Evolutionary conservation across 2,113 vertebrate genomes (phyloP).

Genomic region (Archilochus colubris): DNA sequence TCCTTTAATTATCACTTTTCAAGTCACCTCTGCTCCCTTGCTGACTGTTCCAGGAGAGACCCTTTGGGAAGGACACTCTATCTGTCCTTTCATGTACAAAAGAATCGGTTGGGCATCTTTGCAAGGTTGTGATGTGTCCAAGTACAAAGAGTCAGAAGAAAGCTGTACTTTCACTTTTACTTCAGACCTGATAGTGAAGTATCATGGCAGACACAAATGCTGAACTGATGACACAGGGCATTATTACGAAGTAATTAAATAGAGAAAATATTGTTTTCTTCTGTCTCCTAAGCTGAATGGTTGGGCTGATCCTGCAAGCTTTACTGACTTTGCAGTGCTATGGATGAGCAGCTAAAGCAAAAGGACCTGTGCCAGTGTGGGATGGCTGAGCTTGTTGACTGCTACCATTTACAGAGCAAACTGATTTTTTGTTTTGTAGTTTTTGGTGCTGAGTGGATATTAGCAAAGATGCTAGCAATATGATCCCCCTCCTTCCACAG

Average conservation of each 20-base stretch:
- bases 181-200: background rate
- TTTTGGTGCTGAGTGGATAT: background rate
- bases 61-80: background rate
- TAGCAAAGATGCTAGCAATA: background rate
- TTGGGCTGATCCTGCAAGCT: background rate
- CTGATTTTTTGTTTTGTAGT: background rate
- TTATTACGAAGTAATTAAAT: constrained; percentile 56
- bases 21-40: background rate
- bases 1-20: constrained; percentile 54
- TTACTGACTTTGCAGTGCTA: background rate
- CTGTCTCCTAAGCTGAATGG: background rate
- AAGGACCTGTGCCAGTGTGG: background rate
- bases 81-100: constrained; percentile 57
- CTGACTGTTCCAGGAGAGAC: background rate
- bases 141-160: background rate
- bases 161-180: constrained; percentile 24
- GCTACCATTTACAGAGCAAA: background rate
- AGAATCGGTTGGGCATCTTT: constrained; percentile 33
- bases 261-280: constrained; percentile 6
- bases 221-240: background rate
- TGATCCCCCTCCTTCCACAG: background rate
- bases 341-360: background rate
- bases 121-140: background rate
- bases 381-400: background rate
- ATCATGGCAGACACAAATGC: background rate